phyloP scores from a whole-genome alignment of 2,888 invertebrate genomes.

The Monopis laevigella region DNA sequence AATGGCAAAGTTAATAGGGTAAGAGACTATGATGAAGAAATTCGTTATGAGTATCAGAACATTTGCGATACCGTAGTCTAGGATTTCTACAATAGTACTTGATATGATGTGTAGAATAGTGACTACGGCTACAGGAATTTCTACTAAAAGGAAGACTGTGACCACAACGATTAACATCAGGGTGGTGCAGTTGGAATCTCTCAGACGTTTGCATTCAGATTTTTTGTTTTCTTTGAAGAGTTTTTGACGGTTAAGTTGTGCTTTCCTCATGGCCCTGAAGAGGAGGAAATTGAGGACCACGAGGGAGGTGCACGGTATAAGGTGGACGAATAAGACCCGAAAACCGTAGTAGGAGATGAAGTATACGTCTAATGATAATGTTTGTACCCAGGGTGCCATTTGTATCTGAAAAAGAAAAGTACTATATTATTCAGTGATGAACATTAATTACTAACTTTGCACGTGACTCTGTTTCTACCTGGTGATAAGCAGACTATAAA shows the following conservation, averaged over 20 bases:
- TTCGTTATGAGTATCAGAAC: slow-evolving; percentile 84
- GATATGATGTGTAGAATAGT: slow-evolving; percentile 86
- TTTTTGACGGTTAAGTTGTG: slow-evolving; percentile 80
- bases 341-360: slow-evolving; percentile 86
- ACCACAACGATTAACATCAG: slow-evolving; percentile 89
- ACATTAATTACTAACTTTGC: too few relatives aligned
- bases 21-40: slow-evolving; percentile 90
- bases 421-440: background rate
- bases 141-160: slow-evolving; percentile 82
- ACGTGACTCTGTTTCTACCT: too few relatives aligned
- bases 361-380: slow-evolving; percentile 77
- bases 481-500: too few relatives aligned
- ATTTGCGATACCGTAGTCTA: slow-evolving; percentile 82
- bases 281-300: slow-evolving; percentile 89
- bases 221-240: slow-evolving; percentile 82
- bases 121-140: slow-evolving; percentile 85
- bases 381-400: slow-evolving; percentile 77
- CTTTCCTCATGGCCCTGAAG: slow-evolving; percentile 85
- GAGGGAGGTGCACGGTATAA: slow-evolving; percentile 87
- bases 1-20: slow-evolving; percentile 94
- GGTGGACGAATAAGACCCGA: slow-evolving; percentile 90
- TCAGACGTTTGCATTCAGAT: slow-evolving; percentile 79
- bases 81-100: slow-evolving; percentile 73
- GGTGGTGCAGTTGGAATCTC: slow-evolving; percentile 87
- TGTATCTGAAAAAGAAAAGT: slow-evolving; percentile 41